These are phyloP conservation scores for Cynopterus sphinx DNA, from an alignment of 2,797 vertebrate genomes.

Conservation along the genomic window DNA sequence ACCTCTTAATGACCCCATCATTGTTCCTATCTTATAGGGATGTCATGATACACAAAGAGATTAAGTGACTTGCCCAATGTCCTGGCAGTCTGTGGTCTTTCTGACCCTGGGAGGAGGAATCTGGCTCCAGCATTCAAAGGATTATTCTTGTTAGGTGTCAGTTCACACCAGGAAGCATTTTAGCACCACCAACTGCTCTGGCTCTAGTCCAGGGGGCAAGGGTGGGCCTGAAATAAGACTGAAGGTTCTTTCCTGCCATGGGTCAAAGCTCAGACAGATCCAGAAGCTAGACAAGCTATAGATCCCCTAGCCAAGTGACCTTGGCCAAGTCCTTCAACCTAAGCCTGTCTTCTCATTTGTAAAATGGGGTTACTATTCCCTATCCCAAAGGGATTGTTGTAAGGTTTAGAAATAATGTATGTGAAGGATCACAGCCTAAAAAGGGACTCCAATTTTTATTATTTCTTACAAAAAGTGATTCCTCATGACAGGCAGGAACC, in stretches of 20 bases:
- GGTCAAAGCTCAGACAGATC: constrained; percentile 14
- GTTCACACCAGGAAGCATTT: neutral
- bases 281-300: neutral
- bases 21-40: neutral
- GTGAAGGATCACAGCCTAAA: neutral
- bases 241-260: neutral
- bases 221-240: neutral
- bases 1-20: neutral
- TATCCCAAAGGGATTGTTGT: neutral
- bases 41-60: neutral
- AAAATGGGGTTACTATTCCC: neutral
- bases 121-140: constrained; percentile 8
- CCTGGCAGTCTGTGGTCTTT: neutral
- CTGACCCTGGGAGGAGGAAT: neutral
- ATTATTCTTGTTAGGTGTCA: neutral
- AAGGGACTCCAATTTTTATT: neutral
- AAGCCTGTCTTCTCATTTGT: neutral
- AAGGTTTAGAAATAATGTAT: neutral
- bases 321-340: neutral
- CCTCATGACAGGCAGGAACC: neutral
- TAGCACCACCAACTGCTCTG: neutral
- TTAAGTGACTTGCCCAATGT: neutral
- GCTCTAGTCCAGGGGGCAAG: neutral
- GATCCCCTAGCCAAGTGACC: neutral
- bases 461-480: neutral